Evolutionary conservation across 2,888 invertebrate genomes (phyloP).

Genomic region (Limenitis camilla): DNA sequence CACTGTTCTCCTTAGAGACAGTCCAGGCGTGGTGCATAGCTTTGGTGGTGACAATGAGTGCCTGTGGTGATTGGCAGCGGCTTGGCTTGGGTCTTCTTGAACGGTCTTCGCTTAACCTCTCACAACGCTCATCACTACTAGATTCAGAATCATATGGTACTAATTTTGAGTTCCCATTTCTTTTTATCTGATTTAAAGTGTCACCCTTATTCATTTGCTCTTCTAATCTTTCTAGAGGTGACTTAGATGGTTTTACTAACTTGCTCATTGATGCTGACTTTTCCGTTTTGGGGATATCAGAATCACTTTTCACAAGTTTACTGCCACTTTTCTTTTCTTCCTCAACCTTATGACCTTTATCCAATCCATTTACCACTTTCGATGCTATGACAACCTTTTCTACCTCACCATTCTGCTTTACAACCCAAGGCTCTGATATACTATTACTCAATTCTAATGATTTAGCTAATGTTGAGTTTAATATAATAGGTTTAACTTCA

Average conservation of each 20-base stretch:
- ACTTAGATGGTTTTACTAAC: slow-evolving; percentile 50
- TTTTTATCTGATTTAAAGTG: slow-evolving; percentile 35
- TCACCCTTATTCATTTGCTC: slow-evolving; percentile 64
- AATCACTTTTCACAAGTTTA: slow-evolving; percentile 49
- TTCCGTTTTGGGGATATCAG: slow-evolving; percentile 47
- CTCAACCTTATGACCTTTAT: slow-evolving; percentile 43
- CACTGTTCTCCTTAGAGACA: slow-evolving; percentile 56
- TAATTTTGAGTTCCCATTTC: slow-evolving; percentile 53
- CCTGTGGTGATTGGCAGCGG: slow-evolving; percentile 48
- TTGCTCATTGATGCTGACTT: slow-evolving; percentile 47
- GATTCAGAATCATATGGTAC: slow-evolving; percentile 78
- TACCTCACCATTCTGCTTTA: slow-evolving; percentile 66
- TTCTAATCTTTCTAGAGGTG: slow-evolving; percentile 61
- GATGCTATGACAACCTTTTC: slow-evolving; percentile 51
- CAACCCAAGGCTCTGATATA: slow-evolving; percentile 62
- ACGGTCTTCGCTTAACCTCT: slow-evolving; percentile 30
- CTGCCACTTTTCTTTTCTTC: slow-evolving; percentile 58
- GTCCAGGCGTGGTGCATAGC: slow-evolving; percentile 63
- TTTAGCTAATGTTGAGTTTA: slow-evolving; percentile 60
- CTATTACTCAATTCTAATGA: slow-evolving; percentile 41
- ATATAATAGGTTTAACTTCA: slow-evolving; percentile 57
- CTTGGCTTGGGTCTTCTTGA: slow-evolving; percentile 47
- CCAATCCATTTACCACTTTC: slow-evolving; percentile 49
- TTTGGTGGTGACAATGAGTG: slow-evolving; percentile 52
- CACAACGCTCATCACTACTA: slow-evolving; percentile 58